A percentile compares a stretch with the other conserved stretches of the same genome.
Evolutionary conservation across 1,140 invertebrate genomes (phyloP).

Genomic region (Watersipora subatra): DNA sequence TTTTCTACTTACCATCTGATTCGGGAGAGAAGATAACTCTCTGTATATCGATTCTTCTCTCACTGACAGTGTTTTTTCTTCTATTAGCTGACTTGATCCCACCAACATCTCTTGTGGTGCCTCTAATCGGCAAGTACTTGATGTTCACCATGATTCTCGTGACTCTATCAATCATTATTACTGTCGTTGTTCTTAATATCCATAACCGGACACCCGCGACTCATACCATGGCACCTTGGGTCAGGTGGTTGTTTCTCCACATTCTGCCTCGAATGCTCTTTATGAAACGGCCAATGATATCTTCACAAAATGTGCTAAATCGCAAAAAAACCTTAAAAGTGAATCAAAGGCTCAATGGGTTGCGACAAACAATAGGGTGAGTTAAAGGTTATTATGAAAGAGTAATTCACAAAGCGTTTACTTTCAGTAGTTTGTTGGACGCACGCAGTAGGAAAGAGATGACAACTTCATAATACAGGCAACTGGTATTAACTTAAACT

Average conservation of each 20-base stretch:
- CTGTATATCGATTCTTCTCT: slow-evolving; percentile 96
- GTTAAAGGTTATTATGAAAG: neutral
- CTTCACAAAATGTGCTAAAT: neutral
- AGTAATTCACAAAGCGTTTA: too few relatives aligned
- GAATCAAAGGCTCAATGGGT: neutral
- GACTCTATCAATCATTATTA: slow-evolving; percentile 39
- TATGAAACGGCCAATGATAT: slow-evolving; percentile 28
- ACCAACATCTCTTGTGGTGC: slow-evolving; percentile 91
- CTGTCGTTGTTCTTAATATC: slow-evolving; percentile 37
- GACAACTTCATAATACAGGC: too few relatives aligned
- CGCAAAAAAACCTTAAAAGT: neutral
- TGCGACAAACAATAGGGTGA: neutral
- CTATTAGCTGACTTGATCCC: slow-evolving; percentile 96
- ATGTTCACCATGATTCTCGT: slow-evolving; percentile 41
- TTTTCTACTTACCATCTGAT: slow-evolving; percentile 95
- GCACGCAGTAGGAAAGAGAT: too few relatives aligned
- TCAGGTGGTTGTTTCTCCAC: slow-evolving; percentile 34
- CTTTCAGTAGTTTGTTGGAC: too few relatives aligned
- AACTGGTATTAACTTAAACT: too few relatives aligned
- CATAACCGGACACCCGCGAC: slow-evolving; percentile 37
- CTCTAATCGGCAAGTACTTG: slow-evolving; percentile 67
- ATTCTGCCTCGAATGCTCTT: slow-evolving; percentile 35
- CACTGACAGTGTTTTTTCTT: slow-evolving; percentile 97
- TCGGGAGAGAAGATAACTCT: slow-evolving; percentile 96
- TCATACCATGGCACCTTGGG: slow-evolving; percentile 38